phyloP scores from a whole-genome alignment of 2,797 vertebrate genomes.

The Anas georgica region DNA sequence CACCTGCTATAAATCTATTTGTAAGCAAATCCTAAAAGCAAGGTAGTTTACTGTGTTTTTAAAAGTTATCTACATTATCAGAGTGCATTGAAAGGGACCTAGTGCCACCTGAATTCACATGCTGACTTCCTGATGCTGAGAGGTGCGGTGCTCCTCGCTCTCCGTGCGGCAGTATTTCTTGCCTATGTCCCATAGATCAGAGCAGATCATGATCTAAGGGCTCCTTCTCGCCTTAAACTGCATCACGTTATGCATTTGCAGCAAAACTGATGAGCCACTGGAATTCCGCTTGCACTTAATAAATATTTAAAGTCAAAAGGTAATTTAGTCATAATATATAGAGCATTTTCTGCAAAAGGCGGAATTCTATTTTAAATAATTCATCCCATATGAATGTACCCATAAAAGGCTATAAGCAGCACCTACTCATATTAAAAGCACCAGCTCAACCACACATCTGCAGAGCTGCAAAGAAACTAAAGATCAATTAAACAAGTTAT shows the following conservation, averaged over 20 bases:
- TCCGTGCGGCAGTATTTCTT: neutral
- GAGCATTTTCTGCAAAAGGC: neutral
- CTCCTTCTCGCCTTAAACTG: neutral
- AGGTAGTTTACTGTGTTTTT: neutral
- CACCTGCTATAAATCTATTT: fast-evolving
- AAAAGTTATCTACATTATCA: neutral
- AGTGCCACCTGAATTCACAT: neutral
- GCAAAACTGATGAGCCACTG: neutral
- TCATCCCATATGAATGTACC: neutral
- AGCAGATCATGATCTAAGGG: neutral
- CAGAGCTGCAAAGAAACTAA: neutral
- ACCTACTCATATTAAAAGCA: neutral
- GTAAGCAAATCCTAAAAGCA: neutral
- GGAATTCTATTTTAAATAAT: conserved; percentile 27
- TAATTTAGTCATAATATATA: neutral
- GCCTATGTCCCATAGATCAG: neutral
- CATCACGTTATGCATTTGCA: neutral
- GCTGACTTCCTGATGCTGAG: neutral
- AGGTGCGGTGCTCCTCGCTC: fast-evolving
- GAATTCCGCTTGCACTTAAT: neutral
- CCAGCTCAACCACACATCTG: neutral
- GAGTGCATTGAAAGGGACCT: neutral
- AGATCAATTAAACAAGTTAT: neutral
- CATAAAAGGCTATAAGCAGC: neutral
- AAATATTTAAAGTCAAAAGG: conserved; percentile 15